Evolutionary conservation across 53 echinoderm and acorn worm genomes (phyloP).

Genomic region (Astropecten irregularis): DNA sequence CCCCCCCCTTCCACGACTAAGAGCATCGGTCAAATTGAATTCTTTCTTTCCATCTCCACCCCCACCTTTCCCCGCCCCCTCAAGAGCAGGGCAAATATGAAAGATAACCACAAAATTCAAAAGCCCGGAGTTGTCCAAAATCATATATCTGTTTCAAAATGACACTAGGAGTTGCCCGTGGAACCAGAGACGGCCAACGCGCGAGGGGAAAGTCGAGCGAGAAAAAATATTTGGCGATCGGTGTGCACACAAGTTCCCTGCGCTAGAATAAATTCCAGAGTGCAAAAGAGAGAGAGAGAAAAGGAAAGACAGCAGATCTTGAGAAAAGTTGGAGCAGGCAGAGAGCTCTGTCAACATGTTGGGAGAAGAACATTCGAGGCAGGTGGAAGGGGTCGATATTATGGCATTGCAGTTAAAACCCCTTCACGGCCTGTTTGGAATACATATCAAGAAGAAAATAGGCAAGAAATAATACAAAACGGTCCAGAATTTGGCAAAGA

Average conservation of each 20-base stretch:
- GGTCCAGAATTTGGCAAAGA: too few relatives aligned
- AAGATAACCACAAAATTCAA: too few relatives aligned
- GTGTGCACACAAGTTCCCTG: neutral
- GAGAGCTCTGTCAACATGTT: conserved; percentile 44
- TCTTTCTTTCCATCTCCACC: too few relatives aligned
- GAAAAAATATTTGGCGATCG: conserved; percentile 2
- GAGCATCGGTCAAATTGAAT: conserved; percentile 7
- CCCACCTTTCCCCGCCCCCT: neutral
- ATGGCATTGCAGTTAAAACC: conserved; percentile 1
- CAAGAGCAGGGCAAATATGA: conserved; percentile 15
- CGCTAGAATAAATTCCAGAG: neutral
- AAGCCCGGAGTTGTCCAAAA: conserved; percentile 32
- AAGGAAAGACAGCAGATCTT: neutral
- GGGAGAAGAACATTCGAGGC: conserved; percentile 35
- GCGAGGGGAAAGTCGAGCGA: neutral
- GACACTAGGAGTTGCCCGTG: neutral
- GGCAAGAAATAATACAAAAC: too few relatives aligned
- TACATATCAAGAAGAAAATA: conserved; percentile 11
- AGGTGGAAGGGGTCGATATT: conserved; percentile 19
- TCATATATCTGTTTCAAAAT: conserved; percentile 45
- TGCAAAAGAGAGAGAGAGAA: too few relatives aligned
- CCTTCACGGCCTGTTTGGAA: conserved; percentile 5
- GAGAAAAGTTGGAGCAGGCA: neutral
- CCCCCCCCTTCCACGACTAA: neutral
- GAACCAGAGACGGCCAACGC: neutral